These are phyloP conservation scores for Phymastichus coffea DNA, from an alignment of 1,140 invertebrate species.

Conservation along the genomic window DNA sequence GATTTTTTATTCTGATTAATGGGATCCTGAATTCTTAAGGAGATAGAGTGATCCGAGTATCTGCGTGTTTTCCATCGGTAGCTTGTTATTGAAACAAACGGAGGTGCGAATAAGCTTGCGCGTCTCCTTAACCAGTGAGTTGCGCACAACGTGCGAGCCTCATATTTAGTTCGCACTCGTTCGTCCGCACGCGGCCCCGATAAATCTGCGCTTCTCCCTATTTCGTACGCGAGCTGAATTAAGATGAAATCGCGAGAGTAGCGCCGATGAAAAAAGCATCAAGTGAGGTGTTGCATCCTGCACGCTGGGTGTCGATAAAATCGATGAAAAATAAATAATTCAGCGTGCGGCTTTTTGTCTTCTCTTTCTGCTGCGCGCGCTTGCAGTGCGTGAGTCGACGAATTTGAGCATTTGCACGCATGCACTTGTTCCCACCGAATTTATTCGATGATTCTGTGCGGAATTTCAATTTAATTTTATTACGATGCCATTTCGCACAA, in stretches of 20 bases:
- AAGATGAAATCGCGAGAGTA: conserved; percentile 4
- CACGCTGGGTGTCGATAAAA: conserved; percentile 3
- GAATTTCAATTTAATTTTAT: too few relatives aligned
- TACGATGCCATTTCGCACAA: too few relatives aligned
- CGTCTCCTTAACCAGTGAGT: conserved; percentile 42
- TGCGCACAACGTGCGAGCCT: conserved; percentile 32
- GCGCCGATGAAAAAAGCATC: conserved; percentile 4
- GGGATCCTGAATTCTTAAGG: too few relatives aligned
- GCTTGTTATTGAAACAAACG: conserved; percentile 49
- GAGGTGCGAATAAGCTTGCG: conserved; percentile 40
- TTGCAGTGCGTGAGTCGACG: conserved; percentile 8
- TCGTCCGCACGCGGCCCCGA: conserved; percentile 36
- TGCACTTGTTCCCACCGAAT: too few relatives aligned
- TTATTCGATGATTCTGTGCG: too few relatives aligned
- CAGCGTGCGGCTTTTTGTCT: conserved; percentile 1
- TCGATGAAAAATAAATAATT: conserved; percentile 18
- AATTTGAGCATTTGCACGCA: too few relatives aligned
- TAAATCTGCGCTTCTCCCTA: conserved; percentile 42
- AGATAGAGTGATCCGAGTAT: too few relatives aligned
- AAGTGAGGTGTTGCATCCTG: too few relatives aligned
- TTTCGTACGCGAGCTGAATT: conserved; percentile 31
- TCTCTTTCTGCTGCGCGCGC: too few relatives aligned
- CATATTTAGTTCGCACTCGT: too few relatives aligned
- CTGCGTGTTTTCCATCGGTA: too few relatives aligned
- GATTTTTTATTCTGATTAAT: too few relatives aligned